Evolutionary conservation across 2,113 vertebrate genomes (phyloP).

Genomic region (Mustelus asterias): DNA sequence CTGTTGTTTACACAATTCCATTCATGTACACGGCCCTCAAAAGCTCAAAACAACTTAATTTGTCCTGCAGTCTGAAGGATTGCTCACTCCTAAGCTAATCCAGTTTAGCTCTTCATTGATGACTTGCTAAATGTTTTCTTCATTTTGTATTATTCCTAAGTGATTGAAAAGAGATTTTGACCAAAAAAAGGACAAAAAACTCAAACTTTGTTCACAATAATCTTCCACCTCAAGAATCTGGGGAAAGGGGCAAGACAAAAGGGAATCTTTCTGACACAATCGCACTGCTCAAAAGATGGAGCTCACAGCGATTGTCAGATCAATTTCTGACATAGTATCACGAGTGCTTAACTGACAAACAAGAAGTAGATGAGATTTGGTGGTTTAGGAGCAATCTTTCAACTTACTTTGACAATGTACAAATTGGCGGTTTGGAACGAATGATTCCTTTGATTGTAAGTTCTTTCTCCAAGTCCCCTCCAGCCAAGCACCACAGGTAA

Average conservation of each 20-base stretch:
- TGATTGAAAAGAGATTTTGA: neutral
- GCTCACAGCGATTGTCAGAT: neutral
- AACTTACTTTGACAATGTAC: constrained; percentile 90
- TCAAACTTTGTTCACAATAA: neutral
- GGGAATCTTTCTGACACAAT: neutral
- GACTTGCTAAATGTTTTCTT: neutral
- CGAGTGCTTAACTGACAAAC: neutral
- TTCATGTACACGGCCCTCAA: no score
- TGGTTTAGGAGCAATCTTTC: neutral
- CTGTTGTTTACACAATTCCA: no score
- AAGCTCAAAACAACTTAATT: no score
- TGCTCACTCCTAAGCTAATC: no score
- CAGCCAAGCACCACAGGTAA: constrained; percentile 95
- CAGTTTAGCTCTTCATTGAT: no score
- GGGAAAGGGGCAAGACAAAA: neutral
- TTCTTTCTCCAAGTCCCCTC: constrained; percentile 95
- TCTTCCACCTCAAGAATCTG: neutral
- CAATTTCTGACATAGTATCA: neutral
- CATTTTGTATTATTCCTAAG: neutral
- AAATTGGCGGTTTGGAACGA: constrained; percentile 88
- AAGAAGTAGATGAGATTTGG: neutral
- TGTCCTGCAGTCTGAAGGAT: no score
- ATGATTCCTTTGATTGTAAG: constrained; percentile 95
- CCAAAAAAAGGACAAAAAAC: neutral
- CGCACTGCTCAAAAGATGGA: neutral